A percentile compares a stretch with the other conserved stretches of the same genome.
These are phyloP conservation scores for Anoplolepis gracilipes DNA, from an alignment of 1,140 invertebrate species.

Conservation along the genomic window DNA sequence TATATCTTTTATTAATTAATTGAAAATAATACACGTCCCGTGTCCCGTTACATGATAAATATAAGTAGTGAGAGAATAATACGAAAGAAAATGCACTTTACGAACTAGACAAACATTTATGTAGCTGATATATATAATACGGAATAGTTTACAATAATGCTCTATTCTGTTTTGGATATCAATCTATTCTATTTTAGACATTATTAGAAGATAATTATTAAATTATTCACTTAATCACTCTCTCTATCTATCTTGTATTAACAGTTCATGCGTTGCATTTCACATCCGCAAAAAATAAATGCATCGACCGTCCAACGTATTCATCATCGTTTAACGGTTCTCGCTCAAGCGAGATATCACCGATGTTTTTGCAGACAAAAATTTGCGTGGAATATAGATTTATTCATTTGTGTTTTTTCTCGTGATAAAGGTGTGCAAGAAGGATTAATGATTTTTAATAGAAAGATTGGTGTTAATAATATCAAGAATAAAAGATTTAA, in stretches of 20 bases:
- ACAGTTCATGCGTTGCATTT: slow-evolving; percentile 5
- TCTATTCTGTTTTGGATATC: too few species aligned
- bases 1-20: too few species aligned
- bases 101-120: too few species aligned
- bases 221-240: too few species aligned
- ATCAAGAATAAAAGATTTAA: not conserved
- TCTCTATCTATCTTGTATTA: not conserved
- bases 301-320: not conserved
- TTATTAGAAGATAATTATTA: too few species aligned
- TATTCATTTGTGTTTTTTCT: slow-evolving; percentile 29
- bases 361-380: slow-evolving; percentile 38
- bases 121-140: too few species aligned
- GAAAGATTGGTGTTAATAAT: slow-evolving; percentile 35
- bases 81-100: too few species aligned
- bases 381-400: slow-evolving; percentile 4
- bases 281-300: slow-evolving; percentile 39
- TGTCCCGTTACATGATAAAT: too few species aligned
- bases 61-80: too few species aligned
- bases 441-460: slow-evolving; percentile 33
- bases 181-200: too few species aligned
- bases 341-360: slow-evolving; percentile 24
- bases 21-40: too few species aligned
- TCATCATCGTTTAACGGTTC: slow-evolving; percentile 42
- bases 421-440: not conserved
- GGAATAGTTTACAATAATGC: too few species aligned